These are phyloP conservation scores for Zaprionus gabonicus DNA, from an alignment of 1,140 invertebrate species.

Conservation along the genomic window DNA sequence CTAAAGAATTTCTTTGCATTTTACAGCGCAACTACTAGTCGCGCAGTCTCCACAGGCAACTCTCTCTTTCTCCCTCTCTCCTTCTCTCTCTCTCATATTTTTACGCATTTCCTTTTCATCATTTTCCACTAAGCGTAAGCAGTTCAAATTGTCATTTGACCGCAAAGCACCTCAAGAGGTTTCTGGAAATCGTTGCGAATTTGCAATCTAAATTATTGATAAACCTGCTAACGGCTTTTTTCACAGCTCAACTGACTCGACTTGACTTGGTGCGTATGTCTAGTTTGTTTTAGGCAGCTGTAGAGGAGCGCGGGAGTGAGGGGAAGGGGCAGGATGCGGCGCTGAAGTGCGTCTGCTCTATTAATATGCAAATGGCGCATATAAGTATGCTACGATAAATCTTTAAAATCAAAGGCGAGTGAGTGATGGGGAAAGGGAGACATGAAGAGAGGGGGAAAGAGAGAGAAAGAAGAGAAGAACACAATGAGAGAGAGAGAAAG, in stretches of 20 bases:
- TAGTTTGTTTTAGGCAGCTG: background rate
- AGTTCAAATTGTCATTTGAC: conserved; percentile 59
- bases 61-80: no score
- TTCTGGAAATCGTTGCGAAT: conserved; percentile 47
- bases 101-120: conserved; percentile 36
- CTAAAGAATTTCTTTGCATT: background rate
- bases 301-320: conserved; percentile 22
- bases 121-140: conserved; percentile 46
- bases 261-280: background rate
- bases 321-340: background rate
- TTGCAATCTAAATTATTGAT: conserved; percentile 76
- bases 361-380: conserved; percentile 79
- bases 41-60: background rate
- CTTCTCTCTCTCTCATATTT: background rate
- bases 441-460: background rate
- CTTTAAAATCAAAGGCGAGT: conserved; percentile 76
- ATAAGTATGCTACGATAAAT: conserved; percentile 80
- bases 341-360: conserved; percentile 49
- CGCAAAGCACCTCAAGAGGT: conserved; percentile 46
- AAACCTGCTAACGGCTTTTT: conserved; percentile 32
- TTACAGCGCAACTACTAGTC: conserved; percentile 1
- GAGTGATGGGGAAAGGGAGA: background rate
- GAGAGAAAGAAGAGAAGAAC: background rate
- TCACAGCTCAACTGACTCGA: background rate
- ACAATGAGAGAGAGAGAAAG: no score